phyloP scores from a whole-genome alignment of 2,113 vertebrate species.

The human (Homo sapiens) region GRCh38 chr3:151257501-151258000 shows the following conservation, averaged over 20 bases:
- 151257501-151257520: background rate
- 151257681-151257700: background rate
- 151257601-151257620: background rate
- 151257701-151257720: background rate
- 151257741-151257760: background rate
- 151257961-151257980: background rate
- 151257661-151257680: background rate
- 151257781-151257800: background rate
- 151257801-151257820: background rate
- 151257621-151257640: background rate
- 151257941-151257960: background rate
- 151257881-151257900: background rate
- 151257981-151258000: background rate
- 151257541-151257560: background rate
- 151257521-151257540: background rate
- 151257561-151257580: background rate
- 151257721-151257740: background rate
- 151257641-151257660: too few species aligned
- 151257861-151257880: background rate
- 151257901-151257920: background rate
- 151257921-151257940: background rate
- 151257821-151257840: background rate
- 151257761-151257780: background rate
- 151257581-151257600: background rate
- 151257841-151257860: background rate